These are phyloP conservation scores for Thereuonema tuberculata DNA, from an alignment of 1,140 invertebrate genomes.

Conservation along the genomic window DNA sequence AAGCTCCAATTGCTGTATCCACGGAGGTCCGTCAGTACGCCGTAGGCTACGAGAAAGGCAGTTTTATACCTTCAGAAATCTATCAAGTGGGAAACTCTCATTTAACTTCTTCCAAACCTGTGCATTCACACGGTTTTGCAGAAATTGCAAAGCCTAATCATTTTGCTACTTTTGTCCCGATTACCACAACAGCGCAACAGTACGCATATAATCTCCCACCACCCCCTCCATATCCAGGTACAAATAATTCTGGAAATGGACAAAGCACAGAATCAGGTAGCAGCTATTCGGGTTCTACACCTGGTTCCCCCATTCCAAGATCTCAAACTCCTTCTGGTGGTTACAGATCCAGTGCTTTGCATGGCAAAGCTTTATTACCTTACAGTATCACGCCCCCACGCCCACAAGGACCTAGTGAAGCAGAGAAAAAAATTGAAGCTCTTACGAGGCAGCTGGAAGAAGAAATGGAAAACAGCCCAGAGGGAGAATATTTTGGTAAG, in stretches of 20 bases:
- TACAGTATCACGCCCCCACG: constrained; percentile 66
- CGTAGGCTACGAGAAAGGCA: no score
- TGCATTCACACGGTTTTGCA: no score
- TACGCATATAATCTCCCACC: constrained; percentile 16
- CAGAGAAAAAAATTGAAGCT: constrained; percentile 34
- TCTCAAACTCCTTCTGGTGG: constrained; percentile 8
- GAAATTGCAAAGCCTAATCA: no score
- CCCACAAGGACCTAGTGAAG: constrained; percentile 29
- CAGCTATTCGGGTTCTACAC: not conserved
- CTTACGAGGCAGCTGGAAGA: constrained; percentile 49
- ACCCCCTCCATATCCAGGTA: constrained; percentile 22
- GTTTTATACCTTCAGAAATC: no score
- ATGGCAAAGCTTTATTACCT: constrained; percentile 59
- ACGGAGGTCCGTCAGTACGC: constrained; percentile 3
- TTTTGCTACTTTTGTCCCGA: no score
- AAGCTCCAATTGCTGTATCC: constrained; percentile 13
- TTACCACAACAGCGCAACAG: no score
- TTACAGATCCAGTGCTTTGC: constrained; percentile 16
- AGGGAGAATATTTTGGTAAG: constrained; percentile 91
- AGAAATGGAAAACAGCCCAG: constrained; percentile 86
- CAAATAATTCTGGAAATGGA: not conserved
- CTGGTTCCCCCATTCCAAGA: not conserved
- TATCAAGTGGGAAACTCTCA: no score
- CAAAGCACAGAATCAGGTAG: not conserved
- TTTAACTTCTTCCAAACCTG: no score